Conservation (phyloP, 2,888 invertebrate genomes). For the Geotrupes spiniger region DNA sequence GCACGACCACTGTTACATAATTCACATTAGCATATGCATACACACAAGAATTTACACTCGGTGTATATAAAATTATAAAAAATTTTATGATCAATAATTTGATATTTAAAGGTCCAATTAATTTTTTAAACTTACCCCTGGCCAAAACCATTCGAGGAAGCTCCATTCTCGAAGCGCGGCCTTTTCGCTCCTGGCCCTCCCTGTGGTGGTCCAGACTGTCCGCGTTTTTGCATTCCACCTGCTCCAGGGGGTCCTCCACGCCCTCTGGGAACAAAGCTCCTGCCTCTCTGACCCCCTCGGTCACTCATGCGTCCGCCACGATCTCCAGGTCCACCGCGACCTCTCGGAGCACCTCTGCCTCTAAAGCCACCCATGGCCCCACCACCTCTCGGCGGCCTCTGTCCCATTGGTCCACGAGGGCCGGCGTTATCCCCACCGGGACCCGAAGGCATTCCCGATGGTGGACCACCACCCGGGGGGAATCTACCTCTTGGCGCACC, state of each 20-base stretch:
- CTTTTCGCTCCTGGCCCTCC: conserved; percentile 20
- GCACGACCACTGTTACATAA: too few relatives aligned
- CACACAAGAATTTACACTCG: too few relatives aligned
- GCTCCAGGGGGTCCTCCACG: conserved; percentile 18
- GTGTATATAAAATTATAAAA: too few relatives aligned
- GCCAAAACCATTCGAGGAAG: conserved; percentile 20
- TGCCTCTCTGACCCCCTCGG: conserved; percentile 20
- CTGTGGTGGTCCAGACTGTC: conserved; percentile 20
- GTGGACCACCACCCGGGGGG: conserved; percentile 13
- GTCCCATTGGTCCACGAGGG: conserved; percentile 18
- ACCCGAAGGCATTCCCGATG: conserved; percentile 17
- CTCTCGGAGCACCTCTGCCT: conserved; percentile 21
- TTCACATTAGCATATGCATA: too few relatives aligned
- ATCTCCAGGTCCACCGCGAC: conserved; percentile 21
- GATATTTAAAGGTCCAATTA: too few relatives aligned
- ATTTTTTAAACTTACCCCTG: conserved; percentile 20
- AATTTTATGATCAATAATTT: too few relatives aligned
- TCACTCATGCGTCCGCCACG: conserved; percentile 21
- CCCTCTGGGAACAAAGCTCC: conserved; percentile 20
- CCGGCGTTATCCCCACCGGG: conserved; percentile 21
- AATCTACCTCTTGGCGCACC: conserved; percentile 17
- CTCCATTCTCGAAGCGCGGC: conserved; percentile 19
- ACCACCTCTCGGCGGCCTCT: conserved; percentile 19
- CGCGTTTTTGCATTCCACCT: conserved; percentile 16
- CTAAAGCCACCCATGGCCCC: conserved; percentile 20